Base-by-base conservation (phyloP, 2,888 invertebrate species). In the Hemaris fuciformis region DNA sequence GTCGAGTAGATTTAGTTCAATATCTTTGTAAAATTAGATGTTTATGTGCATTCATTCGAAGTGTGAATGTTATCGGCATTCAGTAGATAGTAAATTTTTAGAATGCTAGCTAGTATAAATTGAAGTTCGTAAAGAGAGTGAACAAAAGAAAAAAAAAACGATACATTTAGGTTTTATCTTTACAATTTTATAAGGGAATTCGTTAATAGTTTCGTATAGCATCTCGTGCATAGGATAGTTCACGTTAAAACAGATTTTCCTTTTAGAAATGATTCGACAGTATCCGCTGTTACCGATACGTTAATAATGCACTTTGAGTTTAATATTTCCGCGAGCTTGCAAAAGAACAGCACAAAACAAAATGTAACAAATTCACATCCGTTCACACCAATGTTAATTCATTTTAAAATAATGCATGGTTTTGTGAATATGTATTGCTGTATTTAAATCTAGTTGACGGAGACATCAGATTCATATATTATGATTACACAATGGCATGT, bases 81-180 rank as follows among this genome's bases (percentile, higher is more conserved):
- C 89, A 75, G 80, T 91, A 91, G 91, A 85, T 91, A 91, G 91
- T 90, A 88, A 92, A 91, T 88, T 91, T 48, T 89, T 92, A 92
- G 92, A 84, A 88, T 91, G 92, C 92, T 91, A 92, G 92, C 87
- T 92, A 92, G 91, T 81, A 81, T 90, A 90, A 90, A 90, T 88
- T 88, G 80, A 84, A 80, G 79, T 84, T 86, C 78, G 77, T 81
- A 81, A 83, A 73, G 80, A 73, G 80, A 71, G 79, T 81, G 76
- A 75, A 22, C 38, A 57, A 57, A 48, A n/a, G n/a, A n/a, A n/a
- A 57, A 27, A 8, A 34, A 41, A 38, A 57, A 23, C 23, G 41
- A 57, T 57, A 34, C 20, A 41, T 57, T 23, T 41, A 38, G 34
- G 57, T 57, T 41, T 57, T 57, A 23, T 38, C 22, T 38, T 15